Conservation (phyloP, 2,113 vertebrate genomes). For the Monarcha castaneiventris region DNA sequence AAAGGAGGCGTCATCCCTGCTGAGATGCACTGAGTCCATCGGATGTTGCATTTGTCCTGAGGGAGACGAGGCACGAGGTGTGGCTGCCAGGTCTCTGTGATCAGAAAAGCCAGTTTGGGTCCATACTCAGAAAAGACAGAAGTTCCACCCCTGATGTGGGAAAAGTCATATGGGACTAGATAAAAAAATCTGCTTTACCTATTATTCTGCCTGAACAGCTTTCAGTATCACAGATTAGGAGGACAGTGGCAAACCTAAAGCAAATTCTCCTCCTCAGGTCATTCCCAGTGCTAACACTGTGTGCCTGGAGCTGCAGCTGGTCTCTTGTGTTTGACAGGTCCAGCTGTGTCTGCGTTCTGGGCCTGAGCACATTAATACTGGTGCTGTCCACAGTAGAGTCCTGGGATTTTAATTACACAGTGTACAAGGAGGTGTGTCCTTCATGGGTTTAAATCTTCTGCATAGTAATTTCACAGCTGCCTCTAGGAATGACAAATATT, state of each 20-base stretch:
- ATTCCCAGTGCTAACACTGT: neutral
- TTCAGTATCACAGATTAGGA: neutral
- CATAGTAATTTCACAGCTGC: neutral
- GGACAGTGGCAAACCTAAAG: neutral
- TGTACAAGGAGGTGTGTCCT: neutral
- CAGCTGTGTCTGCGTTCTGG: neutral
- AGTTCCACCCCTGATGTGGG: neutral
- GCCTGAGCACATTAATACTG: neutral
- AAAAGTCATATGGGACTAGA: neutral
- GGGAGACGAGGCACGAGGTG: neutral
- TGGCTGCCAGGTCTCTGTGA: neutral
- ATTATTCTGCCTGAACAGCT: neutral
- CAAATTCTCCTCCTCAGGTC: neutral
- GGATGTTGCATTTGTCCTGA: neutral
- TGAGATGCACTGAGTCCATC: neutral
- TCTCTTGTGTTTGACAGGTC: neutral
- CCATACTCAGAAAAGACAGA: neutral
- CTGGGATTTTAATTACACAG: neutral
- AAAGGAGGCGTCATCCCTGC: neutral
- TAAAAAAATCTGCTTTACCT: neutral
- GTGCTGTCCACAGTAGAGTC: neutral
- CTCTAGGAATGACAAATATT: neutral
- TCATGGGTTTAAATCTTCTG: neutral
- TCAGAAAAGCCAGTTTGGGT: neutral
- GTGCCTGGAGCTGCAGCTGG: neutral